Base-by-base conservation (phyloP, 92 coral and sea anemone species). In the Zoanthus gigantus region DNA sequence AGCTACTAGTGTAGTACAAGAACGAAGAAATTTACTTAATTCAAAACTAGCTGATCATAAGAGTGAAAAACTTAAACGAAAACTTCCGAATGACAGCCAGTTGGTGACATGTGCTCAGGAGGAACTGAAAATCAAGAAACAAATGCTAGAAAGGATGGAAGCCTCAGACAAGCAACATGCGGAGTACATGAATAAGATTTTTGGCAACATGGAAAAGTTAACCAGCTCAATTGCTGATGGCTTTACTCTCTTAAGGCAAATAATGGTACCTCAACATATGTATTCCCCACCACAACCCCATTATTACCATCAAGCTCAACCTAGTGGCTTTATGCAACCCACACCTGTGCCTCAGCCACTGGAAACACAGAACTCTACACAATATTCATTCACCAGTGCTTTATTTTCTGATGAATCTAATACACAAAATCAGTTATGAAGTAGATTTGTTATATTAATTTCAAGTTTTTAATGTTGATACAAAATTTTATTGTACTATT, bases 101-200 rank as follows among this genome's bases (percentile, higher is more conserved):
- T 77, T 89, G 23, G 56, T 92, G 47, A 84, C 47, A 16, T 74
- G 78, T 63, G 92, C 92, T 37, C 94, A 89, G 77, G 92, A 92
- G 58, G 92, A 92, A 72, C 72, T 89, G 37, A 68, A 92, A 81
- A 79, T 92, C 34, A 91, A 73, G 34, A 88, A 88, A 80, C 80
- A 88, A 72, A 76, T 91, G 74, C 77, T 88, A 61, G 94, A 88
- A 37, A 88, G 69, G 78, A 91, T 91, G 89, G 89, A 83, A 71
- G 83, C 72, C 82, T 47, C 69, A 37, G 94, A 91, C 61, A 89
- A 86, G 83, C 74, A 92, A 75, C 76, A 86, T 60, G 77, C 90
- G 7, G 68, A 89, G n/a, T 31, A 90, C 90, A 86, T 92, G 92
- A 79, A 82, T 53, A 89, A 58, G 57, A 56, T 89, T 29, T 73